These are phyloP conservation scores for Drosophila mercatorum DNA, from an alignment of 2,888 invertebrate species.

Conservation along the genomic window DNA sequence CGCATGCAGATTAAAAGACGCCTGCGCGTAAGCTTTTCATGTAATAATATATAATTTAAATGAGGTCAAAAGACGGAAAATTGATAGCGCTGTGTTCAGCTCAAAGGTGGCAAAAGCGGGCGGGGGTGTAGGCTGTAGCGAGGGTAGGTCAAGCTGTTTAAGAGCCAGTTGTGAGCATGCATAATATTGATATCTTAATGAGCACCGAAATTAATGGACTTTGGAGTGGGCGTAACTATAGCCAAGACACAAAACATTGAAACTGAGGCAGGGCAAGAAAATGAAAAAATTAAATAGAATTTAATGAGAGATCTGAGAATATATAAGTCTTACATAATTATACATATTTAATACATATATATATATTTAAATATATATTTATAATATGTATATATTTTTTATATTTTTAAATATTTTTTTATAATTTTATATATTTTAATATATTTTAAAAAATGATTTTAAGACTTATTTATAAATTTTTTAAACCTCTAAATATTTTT, in stretches of 20 bases:
- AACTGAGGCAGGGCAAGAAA: neutral
- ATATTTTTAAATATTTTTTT: too few relatives aligned
- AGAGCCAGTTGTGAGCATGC: conserved; percentile 52
- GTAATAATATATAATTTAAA: conserved; percentile 54
- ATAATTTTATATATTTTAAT: too few relatives aligned
- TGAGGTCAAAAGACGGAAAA: conserved; percentile 22
- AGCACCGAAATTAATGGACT: conserved; percentile 11
- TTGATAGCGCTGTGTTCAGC: conserved; percentile 15
- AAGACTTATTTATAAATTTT: too few relatives aligned
- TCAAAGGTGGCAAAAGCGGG: neutral
- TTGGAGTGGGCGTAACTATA: neutral
- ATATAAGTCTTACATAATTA: too few relatives aligned
- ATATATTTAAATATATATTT: too few relatives aligned
- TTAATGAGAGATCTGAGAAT: neutral
- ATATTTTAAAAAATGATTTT: too few relatives aligned
- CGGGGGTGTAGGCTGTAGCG: neutral
- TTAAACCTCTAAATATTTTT: too few relatives aligned
- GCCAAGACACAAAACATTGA: neutral
- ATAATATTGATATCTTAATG: conserved; percentile 66
- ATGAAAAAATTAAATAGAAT: neutral
- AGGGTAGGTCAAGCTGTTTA: neutral
- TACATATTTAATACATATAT: too few relatives aligned
- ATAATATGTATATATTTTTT: too few relatives aligned
- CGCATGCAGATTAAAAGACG: conserved; percentile 36
- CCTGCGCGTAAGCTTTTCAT: conserved; percentile 28